A percentile compares a stretch with the other conserved stretches of the same genome.
These are phyloP conservation scores for Nasonia giraulti DNA, from an alignment of 1,140 invertebrate genomes.

Conservation along the genomic window DNA sequence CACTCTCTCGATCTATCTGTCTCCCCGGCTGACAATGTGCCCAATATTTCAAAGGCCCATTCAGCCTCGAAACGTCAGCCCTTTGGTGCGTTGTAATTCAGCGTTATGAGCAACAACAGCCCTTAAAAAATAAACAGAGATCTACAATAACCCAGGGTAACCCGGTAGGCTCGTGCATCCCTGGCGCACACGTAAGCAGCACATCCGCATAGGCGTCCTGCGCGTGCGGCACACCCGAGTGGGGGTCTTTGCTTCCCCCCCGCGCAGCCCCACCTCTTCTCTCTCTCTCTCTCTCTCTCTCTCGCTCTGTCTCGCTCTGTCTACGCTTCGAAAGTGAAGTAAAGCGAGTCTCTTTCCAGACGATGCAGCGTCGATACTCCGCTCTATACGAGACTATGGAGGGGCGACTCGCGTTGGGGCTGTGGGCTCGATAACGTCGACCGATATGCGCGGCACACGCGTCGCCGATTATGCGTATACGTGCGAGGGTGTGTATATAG, in stretches of 20 bases:
- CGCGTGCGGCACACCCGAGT: conserved; percentile 20
- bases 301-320: too few species aligned
- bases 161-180: not conserved
- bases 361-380: conserved; percentile 74
- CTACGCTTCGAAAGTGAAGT: not conserved
- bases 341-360: not conserved
- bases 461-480: too few species aligned
- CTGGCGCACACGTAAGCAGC: not conserved
- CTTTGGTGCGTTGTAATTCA: too few species aligned
- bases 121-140: too few species aligned
- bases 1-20: too few species aligned
- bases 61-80: too few species aligned
- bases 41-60: too few species aligned
- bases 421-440: conserved; percentile 68
- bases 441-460: too few species aligned
- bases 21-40: too few species aligned
- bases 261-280: not conserved
- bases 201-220: conserved; percentile 24
- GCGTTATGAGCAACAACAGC: too few species aligned
- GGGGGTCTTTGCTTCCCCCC: too few species aligned
- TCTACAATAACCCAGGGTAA: not conserved
- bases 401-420: conserved; percentile 46
- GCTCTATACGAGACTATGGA: conserved; percentile 68
- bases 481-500: not conserved
- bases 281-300: not conserved